Evolutionary conservation across 2,113 vertebrate genomes (phyloP).

Genomic region (Poeciliopsis retropinna): DNA sequence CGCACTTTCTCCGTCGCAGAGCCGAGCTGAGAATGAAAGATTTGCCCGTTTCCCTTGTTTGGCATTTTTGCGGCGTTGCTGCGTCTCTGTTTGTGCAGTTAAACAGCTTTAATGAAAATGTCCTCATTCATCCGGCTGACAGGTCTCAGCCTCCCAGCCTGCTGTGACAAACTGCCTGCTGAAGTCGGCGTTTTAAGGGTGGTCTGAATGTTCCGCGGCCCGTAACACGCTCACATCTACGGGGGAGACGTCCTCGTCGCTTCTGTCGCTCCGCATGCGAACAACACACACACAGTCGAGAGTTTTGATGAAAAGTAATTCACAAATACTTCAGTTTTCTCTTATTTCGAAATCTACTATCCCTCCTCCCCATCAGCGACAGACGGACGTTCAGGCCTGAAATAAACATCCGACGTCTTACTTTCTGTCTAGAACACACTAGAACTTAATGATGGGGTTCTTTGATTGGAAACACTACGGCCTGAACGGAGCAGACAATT

Average conservation of each 20-base stretch:
- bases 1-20: slow-evolving; percentile 7
- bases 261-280: slow-evolving; percentile 20
- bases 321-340: slow-evolving; percentile 12
- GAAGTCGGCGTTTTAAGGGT: slow-evolving; percentile 35
- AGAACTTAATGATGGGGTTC: slow-evolving; percentile 8
- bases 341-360: too few species aligned
- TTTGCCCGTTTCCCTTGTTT: slow-evolving; percentile 30
- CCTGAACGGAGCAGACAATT: slow-evolving; percentile 36
- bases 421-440: slow-evolving; percentile 22
- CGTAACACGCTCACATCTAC: slow-evolving; percentile 31
- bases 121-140: slow-evolving; percentile 32
- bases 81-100: slow-evolving; percentile 23
- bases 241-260: slow-evolving; percentile 38
- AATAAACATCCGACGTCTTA: slow-evolving; percentile 25
- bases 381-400: slow-evolving; percentile 13
- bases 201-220: slow-evolving; percentile 42
- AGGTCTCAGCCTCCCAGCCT: slow-evolving; percentile 1
- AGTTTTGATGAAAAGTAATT: slow-evolving; percentile 5
- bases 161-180: slow-evolving; percentile 15
- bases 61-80: slow-evolving; percentile 38
- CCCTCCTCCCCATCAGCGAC: not conserved
- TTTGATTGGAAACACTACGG: slow-evolving; percentile 27
- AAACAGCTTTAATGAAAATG: slow-evolving; percentile 17
- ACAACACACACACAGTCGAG: slow-evolving; percentile 28
- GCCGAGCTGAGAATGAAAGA: not conserved